phyloP scores from a whole-genome alignment of 2,888 invertebrate species.

The Drosophila seclusa region DNA sequence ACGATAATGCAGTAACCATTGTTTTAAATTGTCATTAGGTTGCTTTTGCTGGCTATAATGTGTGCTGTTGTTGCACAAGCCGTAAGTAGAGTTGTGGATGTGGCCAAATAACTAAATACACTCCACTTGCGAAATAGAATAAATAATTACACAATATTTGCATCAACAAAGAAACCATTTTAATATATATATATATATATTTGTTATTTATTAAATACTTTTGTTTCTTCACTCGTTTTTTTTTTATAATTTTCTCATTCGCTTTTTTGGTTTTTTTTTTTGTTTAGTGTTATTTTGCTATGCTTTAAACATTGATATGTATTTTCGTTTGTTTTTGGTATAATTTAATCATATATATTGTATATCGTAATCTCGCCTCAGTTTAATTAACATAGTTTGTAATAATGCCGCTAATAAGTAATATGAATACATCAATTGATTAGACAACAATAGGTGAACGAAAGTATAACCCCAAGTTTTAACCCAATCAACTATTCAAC shows the following conservation, averaged over 20 bases:
- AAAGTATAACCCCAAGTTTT: slow-evolving; percentile 35
- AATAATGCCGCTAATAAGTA: slow-evolving; percentile 61
- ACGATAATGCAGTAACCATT: slow-evolving; percentile 60
- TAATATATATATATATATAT: slow-evolving; percentile 80
- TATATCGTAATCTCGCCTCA: slow-evolving; percentile 59
- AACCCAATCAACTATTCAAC: slow-evolving; percentile 45
- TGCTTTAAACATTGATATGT: slow-evolving; percentile 73
- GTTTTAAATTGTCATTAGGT: slow-evolving; percentile 69
- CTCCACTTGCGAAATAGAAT: slow-evolving; percentile 47
- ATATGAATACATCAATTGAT: slow-evolving; percentile 57
- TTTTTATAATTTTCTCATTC: slow-evolving; percentile 21
- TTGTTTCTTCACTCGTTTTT: slow-evolving; percentile 56
- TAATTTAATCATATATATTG: slow-evolving; percentile 58
- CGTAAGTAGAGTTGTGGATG: neutral
- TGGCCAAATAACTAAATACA: slow-evolving; percentile 34
- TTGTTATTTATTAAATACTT: slow-evolving; percentile 78
- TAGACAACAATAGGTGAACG: slow-evolving; percentile 61
- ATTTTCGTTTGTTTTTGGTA: slow-evolving; percentile 50
- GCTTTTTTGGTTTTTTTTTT: neutral
- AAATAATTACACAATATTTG: slow-evolving; percentile 67
- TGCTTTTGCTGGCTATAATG: slow-evolving; percentile 50
- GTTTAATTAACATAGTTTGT: slow-evolving; percentile 56
- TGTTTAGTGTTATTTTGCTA: slow-evolving; percentile 33
- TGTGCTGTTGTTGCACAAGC: slow-evolving; percentile 58
- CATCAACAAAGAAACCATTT: slow-evolving; percentile 84